A percentile compares a stretch with the other conserved stretches of the same genome.
phyloP scores from a whole-genome alignment of 2,113 vertebrate species.

The Lophotis ruficrista region DNA sequence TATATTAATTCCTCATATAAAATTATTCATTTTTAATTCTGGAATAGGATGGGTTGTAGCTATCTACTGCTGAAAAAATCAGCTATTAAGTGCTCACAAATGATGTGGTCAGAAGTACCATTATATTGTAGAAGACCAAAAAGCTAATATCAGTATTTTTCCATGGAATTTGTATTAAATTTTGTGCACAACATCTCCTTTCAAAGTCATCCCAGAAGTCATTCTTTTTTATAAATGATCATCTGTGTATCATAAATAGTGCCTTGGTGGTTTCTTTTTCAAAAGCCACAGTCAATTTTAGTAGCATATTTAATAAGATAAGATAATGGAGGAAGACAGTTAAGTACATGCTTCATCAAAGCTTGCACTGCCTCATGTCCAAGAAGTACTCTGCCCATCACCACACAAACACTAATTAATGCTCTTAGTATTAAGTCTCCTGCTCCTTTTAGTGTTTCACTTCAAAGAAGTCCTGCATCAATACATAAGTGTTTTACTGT shows the following conservation, averaged over 20 bases:
- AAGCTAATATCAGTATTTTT: background rate
- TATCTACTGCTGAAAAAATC: background rate
- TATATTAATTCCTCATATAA: conserved; percentile 21
- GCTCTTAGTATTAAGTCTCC: conserved; percentile 4
- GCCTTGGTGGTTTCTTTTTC: background rate
- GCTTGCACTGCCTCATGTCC: background rate
- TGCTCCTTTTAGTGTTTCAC: background rate
- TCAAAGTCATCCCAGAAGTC: background rate
- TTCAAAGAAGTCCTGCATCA: conserved; percentile 23
- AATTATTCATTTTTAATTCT: conserved; percentile 36
- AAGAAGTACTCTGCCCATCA: background rate
- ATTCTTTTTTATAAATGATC: background rate
- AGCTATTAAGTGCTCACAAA: background rate
- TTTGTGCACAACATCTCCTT: background rate
- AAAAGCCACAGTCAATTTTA: conserved; percentile 40
- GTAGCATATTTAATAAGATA: background rate
- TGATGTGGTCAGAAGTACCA: background rate
- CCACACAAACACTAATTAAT: conserved; percentile 15
- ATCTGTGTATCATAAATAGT: background rate
- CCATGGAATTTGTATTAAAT: background rate
- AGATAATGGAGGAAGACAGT: conserved; percentile 24
- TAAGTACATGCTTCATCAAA: conserved; percentile 21
- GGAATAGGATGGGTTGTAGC: background rate
- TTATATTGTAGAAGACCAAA: background rate
- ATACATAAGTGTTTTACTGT: conserved; percentile 11